These are phyloP conservation scores for Callinectes sapidus DNA, from an alignment of 2,888 invertebrate species.

Conservation along the genomic window DNA sequence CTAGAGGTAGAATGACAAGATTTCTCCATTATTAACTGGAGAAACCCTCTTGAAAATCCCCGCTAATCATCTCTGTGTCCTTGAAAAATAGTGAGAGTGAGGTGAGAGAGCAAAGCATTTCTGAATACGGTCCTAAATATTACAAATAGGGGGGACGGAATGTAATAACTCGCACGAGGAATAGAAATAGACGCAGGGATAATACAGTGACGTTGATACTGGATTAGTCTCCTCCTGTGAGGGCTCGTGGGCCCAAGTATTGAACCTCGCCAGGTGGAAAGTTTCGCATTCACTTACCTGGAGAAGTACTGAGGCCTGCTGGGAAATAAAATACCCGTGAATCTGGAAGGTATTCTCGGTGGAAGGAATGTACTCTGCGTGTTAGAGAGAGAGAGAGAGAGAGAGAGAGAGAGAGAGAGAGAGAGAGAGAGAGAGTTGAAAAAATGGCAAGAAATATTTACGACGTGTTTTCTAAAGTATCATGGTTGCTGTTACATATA, in stretches of 20 bases:
- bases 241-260: not conserved
- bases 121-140: no score
- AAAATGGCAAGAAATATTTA: not conserved
- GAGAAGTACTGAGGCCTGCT: not conserved
- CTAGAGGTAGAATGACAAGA: no score
- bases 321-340: not conserved
- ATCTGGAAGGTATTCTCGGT: not conserved
- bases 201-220: not conserved
- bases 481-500: not conserved
- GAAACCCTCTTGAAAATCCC: no score
- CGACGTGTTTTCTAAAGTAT: not conserved
- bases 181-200: not conserved
- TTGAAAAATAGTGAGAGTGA: no score
- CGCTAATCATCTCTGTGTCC: no score
- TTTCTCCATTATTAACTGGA: no score
- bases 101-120: no score
- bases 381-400: constrained; percentile 30
- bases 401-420: constrained; percentile 44
- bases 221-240: not conserved
- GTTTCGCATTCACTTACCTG: constrained; percentile 19
- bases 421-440: not conserved
- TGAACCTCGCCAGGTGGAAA: not conserved
- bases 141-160: not conserved
- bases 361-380: not conserved
- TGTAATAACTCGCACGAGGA: not conserved